Evolutionary conservation across 2,888 invertebrate genomes (phyloP).

Genomic region (Acanthosoma haemorrhoidale): DNA sequence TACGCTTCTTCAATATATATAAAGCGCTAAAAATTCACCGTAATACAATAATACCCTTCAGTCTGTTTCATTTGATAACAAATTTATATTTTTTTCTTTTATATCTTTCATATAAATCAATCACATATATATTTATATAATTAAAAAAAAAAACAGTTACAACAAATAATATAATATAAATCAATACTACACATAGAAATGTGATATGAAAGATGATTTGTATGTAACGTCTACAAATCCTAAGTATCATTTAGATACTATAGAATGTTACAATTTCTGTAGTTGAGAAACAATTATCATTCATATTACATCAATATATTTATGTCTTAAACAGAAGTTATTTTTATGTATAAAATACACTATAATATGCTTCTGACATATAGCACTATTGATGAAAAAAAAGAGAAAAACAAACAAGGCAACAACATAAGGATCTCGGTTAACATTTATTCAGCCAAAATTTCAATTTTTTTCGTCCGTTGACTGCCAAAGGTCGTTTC

Average conservation of each 20-base stretch:
- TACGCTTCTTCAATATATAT: not conserved
- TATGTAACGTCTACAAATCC: not conserved
- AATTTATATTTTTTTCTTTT: slow-evolving; percentile 24
- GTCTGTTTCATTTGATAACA: slow-evolving; percentile 30
- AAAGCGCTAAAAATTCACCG: slow-evolving; percentile 16
- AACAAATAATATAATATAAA: slow-evolving; percentile 31
- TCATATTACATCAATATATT: not conserved
- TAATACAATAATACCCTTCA: slow-evolving; percentile 15
- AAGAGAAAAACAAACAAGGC: not conserved
- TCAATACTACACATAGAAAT: slow-evolving; percentile 19
- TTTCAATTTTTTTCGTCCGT: slow-evolving; percentile 27
- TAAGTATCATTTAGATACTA: slow-evolving; percentile 18
- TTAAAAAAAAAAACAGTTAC: slow-evolving; percentile 21
- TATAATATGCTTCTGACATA: not conserved
- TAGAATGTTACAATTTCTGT: slow-evolving; percentile 13
- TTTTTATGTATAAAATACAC: not conserved
- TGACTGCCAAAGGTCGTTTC: slow-evolving; percentile 30
- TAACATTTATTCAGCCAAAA: slow-evolving; percentile 28
- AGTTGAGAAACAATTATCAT: not conserved
- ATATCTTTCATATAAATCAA: slow-evolving; percentile 24
- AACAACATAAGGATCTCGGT: slow-evolving; percentile 14
- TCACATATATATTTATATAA: slow-evolving; percentile 23
- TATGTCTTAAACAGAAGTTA: not conserved
- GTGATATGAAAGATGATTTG: slow-evolving; percentile 24
- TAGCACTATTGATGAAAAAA: slow-evolving; percentile 22